These are phyloP conservation scores for Equus quagga DNA, from an alignment of 2,113 vertebrate genomes.

Conservation along the genomic window DNA sequence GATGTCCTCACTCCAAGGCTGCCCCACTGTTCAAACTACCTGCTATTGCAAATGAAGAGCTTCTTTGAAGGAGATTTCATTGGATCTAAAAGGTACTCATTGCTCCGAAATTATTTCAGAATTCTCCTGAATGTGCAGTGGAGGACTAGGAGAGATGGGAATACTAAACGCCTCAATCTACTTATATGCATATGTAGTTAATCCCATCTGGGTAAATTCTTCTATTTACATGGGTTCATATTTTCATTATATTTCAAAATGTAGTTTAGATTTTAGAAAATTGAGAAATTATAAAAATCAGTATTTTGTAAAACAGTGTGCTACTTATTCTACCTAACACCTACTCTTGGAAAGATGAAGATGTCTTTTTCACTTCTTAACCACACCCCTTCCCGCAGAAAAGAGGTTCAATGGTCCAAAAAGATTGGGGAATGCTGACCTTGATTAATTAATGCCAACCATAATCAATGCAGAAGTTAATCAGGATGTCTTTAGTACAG, in stretches of 20 bases:
- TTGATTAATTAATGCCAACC: background rate
- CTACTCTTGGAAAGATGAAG: background rate
- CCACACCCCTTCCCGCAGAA: rapidly evolving
- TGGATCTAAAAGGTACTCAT: background rate
- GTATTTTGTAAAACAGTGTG: background rate
- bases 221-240: background rate
- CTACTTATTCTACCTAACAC: background rate
- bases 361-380: background rate
- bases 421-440: background rate
- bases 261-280: constrained; percentile 9
- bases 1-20: background rate
- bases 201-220: background rate
- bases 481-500: background rate
- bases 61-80: background rate
- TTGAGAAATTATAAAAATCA: background rate
- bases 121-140: background rate
- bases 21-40: background rate
- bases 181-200: background rate
- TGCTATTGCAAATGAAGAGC: background rate
- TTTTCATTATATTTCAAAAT: constrained; percentile 9
- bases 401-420: background rate
- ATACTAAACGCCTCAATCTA: background rate
- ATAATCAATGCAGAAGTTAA: constrained; percentile 9
- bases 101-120: constrained; percentile 15
- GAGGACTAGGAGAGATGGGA: background rate